These are phyloP conservation scores for Eulemur coronatus DNA, from an alignment of 2,797 vertebrate species.

Conservation along the genomic window DNA sequence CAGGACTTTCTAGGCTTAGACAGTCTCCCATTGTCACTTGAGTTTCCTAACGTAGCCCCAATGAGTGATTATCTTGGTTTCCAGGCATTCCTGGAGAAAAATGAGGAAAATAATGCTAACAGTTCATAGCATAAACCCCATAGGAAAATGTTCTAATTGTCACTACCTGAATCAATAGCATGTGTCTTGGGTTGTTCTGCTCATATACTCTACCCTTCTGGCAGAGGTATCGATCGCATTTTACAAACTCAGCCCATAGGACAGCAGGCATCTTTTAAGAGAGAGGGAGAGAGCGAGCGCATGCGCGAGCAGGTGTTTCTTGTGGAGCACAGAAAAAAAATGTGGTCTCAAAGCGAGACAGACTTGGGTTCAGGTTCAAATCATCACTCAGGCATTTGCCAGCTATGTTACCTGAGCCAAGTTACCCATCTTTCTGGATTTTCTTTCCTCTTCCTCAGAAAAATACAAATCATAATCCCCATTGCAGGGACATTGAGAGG, in stretches of 20 bases:
- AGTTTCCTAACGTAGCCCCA: background rate
- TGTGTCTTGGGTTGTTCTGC: background rate
- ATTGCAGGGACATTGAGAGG: background rate
- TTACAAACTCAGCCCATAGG: background rate
- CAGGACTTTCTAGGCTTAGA: background rate
- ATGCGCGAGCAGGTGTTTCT: background rate
- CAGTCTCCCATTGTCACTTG: background rate
- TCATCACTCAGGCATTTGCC: background rate
- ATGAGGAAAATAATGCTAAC: background rate
- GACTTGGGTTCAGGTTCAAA: conserved; percentile 25
- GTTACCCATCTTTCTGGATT: background rate
- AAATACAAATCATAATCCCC: background rate
- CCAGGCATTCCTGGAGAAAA: background rate
- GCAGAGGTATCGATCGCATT: background rate
- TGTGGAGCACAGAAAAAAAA: background rate
- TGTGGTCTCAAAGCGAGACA: background rate
- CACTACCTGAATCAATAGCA: background rate
- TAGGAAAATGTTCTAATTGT: background rate
- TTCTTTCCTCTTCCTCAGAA: conserved; percentile 6
- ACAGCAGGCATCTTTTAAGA: background rate
- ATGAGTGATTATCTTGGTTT: background rate
- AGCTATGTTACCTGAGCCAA: background rate
- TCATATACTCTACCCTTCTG: background rate
- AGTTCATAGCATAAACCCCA: background rate
- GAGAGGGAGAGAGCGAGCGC: too few relatives aligned